Base-by-base conservation (phyloP, 2,888 invertebrate genomes). In the Hirtodrosophila confusa region DNA sequence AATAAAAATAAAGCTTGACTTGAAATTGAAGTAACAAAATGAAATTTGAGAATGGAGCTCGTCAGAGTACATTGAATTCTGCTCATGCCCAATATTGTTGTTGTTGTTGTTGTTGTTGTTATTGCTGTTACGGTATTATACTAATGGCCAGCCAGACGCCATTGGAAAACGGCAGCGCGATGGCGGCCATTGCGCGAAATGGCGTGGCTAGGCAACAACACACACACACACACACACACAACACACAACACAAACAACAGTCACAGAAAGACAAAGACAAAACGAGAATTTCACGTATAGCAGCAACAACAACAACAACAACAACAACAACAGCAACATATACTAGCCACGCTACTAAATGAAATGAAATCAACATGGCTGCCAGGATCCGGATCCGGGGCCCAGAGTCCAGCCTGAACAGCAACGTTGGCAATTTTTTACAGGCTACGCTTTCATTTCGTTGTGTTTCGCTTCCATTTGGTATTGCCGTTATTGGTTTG, bases 311-410 rank as follows among this genome's bases (percentile, higher is more conserved):
- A 58, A 50, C 8, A 58, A 37, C 17, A 48, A 17, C 17, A 17
- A 17, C 17, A 17, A 17, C 17, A 17, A 17, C 17, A 17, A 17
- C 17, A 17, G 23, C 47, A 65, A 36, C 48, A 54, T 41, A 58
- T 49, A 29, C 55, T 64, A 56, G 75, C 54, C 63, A 58, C 63
- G 54, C 54, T 51, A 75, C 70, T 77, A 78, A 82, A 82, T 86
- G 86, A 77, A 86, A 82, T 88, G 80, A 88, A 88, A 83, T 83
- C 82, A 87, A 88, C 84, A 88, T 89, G 89, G 89, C 88, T 70
- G 80, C 84, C 55, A 33, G 56, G 35, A 45, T 45, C 50, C 64
- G 50, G 41, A 43, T 35, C 24, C 27, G 43, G 17, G 39, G 37
- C 48, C 48, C 48, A 17, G 24, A 27, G 49, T 44, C 5, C 29